These are phyloP conservation scores for Oceanodroma tethys DNA, from an alignment of 2,113 vertebrate species.

Conservation along the genomic window DNA sequence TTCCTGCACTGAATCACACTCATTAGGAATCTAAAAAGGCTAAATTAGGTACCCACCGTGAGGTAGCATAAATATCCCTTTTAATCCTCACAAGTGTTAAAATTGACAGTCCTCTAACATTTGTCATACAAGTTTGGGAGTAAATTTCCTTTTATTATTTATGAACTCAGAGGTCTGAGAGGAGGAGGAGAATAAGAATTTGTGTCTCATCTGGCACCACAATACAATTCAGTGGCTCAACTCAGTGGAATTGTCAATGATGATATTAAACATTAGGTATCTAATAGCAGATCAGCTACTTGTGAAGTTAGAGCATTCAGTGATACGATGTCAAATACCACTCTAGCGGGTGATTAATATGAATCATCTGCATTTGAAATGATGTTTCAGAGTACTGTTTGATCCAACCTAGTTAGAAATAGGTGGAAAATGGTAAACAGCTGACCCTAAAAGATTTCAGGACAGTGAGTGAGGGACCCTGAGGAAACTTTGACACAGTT, in stretches of 20 bases:
- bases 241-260: background rate
- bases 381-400: background rate
- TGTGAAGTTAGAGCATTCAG: background rate
- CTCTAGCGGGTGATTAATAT: background rate
- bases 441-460: background rate
- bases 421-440: background rate
- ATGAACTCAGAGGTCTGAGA: background rate
- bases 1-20: background rate
- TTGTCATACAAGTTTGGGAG: background rate
- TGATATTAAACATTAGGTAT: background rate
- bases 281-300: background rate
- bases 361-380: background rate
- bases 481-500: background rate
- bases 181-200: background rate
- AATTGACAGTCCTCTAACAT: background rate
- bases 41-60: background rate
- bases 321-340: background rate
- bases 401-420: background rate
- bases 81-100: background rate
- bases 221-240: background rate
- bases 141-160: background rate
- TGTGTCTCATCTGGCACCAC: background rate
- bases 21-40: background rate
- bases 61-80: background rate
- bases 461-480: background rate